A percentile compares a stretch with the other conserved stretches of the same genome.
Conservation (phyloP, 2,888 invertebrate species). For the Coleophora flavipennella region DNA sequence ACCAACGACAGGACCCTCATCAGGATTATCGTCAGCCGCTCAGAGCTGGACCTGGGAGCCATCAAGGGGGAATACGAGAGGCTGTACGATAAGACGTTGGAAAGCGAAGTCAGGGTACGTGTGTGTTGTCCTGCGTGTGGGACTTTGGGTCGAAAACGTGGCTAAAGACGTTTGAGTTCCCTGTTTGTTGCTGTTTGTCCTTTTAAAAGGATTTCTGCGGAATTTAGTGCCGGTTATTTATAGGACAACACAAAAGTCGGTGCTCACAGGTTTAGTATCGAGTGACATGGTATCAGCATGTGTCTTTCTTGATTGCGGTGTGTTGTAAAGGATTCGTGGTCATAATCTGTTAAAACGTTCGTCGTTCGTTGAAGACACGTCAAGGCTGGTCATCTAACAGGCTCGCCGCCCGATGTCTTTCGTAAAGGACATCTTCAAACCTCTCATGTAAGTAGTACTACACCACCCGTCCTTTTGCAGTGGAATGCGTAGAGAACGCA, state of each 20-base stretch:
- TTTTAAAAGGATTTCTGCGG: no score
- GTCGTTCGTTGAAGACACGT: no score
- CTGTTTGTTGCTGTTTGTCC: no score
- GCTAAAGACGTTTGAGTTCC: no score
- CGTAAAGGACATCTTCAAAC: no score
- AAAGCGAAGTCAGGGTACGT: conserved; percentile 75
- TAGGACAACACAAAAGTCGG: no score
- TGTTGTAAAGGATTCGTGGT: not conserved
- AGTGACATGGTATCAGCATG: no score
- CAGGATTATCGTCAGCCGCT: conserved; percentile 78
- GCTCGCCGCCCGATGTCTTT: no score
- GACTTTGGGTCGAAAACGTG: not conserved
- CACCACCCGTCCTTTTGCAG: conserved; percentile 48
- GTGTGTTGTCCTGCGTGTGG: not conserved
- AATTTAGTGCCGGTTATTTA: no score
- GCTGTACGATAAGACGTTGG: conserved; percentile 78
- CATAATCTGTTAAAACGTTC: not conserved
- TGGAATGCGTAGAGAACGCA: conserved; percentile 80
- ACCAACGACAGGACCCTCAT: conserved; percentile 82
- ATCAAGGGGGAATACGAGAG: conserved; percentile 81
- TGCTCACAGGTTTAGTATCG: no score
- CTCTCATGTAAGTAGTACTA: not conserved
- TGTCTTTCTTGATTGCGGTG: not conserved
- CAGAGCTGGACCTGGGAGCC: conserved; percentile 79
- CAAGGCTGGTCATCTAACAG: no score